These are phyloP conservation scores for Cercopithecus diana DNA, from an alignment of 2,797 vertebrate genomes.

Conservation along the genomic window DNA sequence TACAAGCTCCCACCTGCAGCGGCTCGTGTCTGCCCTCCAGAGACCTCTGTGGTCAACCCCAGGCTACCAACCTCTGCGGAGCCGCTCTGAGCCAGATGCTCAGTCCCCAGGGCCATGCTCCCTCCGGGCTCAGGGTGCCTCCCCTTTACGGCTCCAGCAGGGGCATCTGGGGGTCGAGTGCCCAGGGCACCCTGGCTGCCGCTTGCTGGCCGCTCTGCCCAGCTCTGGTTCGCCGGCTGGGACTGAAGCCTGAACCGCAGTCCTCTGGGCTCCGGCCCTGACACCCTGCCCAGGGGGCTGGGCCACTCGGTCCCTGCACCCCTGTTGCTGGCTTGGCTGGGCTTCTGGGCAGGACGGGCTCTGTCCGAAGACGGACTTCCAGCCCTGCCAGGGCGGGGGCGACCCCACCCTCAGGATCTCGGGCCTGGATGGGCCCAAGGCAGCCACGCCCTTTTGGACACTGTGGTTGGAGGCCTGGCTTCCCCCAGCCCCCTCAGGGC, in stretches of 20 bases:
- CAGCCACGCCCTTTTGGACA: slow-evolving; percentile 59
- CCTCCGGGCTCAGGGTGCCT: neutral
- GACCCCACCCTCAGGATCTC: neutral
- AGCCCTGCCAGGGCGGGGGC: slow-evolving; percentile 44
- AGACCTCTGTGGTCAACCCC: neutral
- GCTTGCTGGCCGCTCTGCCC: slow-evolving; percentile 20
- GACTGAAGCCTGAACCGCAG: slow-evolving; percentile 54
- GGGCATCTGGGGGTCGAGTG: neutral
- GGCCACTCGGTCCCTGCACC: slow-evolving; percentile 79
- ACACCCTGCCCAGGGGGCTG: slow-evolving; percentile 79
- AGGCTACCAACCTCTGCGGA: neutral
- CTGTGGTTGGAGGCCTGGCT: slow-evolving; percentile 49
- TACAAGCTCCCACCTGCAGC: neutral
- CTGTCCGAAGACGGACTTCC: neutral
- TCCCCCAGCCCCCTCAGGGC: neutral
- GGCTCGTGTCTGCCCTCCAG: neutral
- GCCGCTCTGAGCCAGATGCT: neutral
- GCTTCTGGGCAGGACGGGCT: neutral
- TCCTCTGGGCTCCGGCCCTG: slow-evolving; percentile 70
- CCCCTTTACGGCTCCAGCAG: neutral
- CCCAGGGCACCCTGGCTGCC: neutral
- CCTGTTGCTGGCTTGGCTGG: slow-evolving; percentile 62
- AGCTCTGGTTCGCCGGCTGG: neutral
- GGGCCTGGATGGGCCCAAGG: slow-evolving; percentile 34
- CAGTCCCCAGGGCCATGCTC: neutral